Conservation (phyloP, 2,113 vertebrate genomes). For the Oncorhynchus clarkii region DNA sequence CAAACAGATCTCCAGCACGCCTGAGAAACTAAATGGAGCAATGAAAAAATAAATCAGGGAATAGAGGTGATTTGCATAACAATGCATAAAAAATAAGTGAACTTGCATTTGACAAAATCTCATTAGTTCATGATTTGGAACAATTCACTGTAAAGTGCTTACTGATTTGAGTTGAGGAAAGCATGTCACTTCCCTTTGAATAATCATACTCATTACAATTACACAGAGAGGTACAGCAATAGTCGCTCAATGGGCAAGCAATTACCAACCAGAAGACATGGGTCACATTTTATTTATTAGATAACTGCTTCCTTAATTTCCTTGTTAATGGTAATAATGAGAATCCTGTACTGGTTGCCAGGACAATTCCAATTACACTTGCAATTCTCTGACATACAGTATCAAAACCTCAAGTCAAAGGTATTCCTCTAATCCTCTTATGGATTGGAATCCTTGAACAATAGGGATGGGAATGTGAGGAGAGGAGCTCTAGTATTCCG, state of each 20-base stretch:
- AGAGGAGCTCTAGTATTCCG: constrained; percentile 47
- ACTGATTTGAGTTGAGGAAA: constrained; percentile 68
- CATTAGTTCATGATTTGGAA: constrained; percentile 72
- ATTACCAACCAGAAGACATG: constrained; percentile 76
- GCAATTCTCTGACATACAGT: constrained; percentile 73
- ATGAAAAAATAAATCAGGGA: constrained; percentile 48
- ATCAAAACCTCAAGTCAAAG: constrained; percentile 69
- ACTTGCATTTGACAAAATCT: constrained; percentile 73
- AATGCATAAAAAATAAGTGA: constrained; percentile 76
- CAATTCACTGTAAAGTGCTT: constrained; percentile 77
- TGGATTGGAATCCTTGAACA: constrained; percentile 61
- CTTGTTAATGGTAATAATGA: constrained; percentile 69
- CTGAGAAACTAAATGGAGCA: constrained; percentile 68
- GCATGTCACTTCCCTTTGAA: constrained; percentile 66
- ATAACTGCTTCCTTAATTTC: constrained; percentile 75
- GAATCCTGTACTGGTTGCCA: constrained; percentile 68
- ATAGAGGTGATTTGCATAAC: constrained; percentile 55
- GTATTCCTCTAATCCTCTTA: constrained; percentile 60
- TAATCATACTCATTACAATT: constrained; percentile 64
- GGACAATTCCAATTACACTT: constrained; percentile 72
- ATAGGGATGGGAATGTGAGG: constrained; percentile 42
- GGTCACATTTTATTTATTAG: constrained; percentile 74
- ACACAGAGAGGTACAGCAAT: constrained; percentile 71
- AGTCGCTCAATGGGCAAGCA: constrained; percentile 61
- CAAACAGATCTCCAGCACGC: constrained; percentile 72